Percentiles rank a stretch among this genome's conserved stretches.
Evolutionary conservation across 2,888 invertebrate genomes (phyloP).

Genomic region (Eueremaeus valkanovi): DNA sequence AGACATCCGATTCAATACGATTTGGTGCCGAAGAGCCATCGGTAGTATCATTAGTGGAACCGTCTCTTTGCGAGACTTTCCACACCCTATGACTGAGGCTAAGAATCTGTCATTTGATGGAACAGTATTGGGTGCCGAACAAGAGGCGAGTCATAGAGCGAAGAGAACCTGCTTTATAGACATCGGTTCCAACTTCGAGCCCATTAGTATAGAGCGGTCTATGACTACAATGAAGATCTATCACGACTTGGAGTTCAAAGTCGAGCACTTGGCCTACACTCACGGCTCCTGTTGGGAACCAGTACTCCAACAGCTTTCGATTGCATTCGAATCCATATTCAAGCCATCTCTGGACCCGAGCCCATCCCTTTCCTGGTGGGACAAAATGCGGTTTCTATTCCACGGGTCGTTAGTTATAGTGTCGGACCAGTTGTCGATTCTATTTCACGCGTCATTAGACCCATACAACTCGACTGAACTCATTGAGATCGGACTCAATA

Average conservation of each 20-base stretch:
- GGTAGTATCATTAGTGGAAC: constrained; percentile 79
- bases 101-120: constrained; percentile 83
- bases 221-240: constrained; percentile 96
- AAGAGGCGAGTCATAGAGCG: constrained; percentile 67
- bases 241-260: constrained; percentile 76
- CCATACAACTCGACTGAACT: constrained; percentile 99
- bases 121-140: constrained; percentile 82
- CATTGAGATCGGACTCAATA: constrained; percentile 95
- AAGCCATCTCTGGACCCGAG: constrained; percentile 80
- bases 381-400: constrained; percentile 83
- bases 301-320: constrained; percentile 68
- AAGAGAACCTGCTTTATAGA: constrained; percentile 71
- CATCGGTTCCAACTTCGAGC: constrained; percentile 58
- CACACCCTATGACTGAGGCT: constrained; percentile 82
- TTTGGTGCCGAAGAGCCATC: constrained; percentile 87
- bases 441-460: constrained; percentile 91
- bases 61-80: constrained; percentile 86
- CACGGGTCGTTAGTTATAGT: constrained; percentile 89
- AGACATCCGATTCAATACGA: constrained; percentile 78
- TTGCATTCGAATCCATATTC: constrained; percentile 67
- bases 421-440: constrained; percentile 78
- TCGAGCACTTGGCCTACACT: constrained; percentile 71
- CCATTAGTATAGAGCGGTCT: constrained; percentile 69
- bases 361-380: constrained; percentile 92
- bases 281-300: constrained; percentile 99